Percentiles rank a stretch among this genome's conserved stretches.
These are phyloP conservation scores for Tetramorium parvispinum DNA, from an alignment of 1,140 invertebrate species.

Conservation along the genomic window DNA sequence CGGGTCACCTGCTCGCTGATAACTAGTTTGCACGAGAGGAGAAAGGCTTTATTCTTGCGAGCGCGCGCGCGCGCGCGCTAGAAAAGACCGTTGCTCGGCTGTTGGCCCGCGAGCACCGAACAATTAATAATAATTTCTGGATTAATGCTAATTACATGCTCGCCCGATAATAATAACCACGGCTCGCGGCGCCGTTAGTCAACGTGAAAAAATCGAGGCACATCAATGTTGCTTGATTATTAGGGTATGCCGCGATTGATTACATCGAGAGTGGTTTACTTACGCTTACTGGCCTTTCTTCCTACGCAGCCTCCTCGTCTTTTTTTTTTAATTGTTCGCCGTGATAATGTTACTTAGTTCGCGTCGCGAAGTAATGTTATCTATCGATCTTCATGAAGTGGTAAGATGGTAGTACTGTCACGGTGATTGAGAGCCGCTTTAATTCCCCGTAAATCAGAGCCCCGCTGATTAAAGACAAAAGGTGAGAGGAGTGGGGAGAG, in stretches of 20 bases:
- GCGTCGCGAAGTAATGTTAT: slow-evolving; percentile 36
- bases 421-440: slow-evolving; percentile 58
- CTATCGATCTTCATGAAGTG: slow-evolving; percentile 53
- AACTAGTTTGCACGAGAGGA: slow-evolving; percentile 66
- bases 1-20: slow-evolving; percentile 62
- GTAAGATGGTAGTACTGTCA: slow-evolving; percentile 58
- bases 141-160: slow-evolving; percentile 58
- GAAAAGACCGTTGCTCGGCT: slow-evolving; percentile 2
- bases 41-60: slow-evolving; percentile 56
- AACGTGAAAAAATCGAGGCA: slow-evolving; percentile 32
- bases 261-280: slow-evolving; percentile 31
- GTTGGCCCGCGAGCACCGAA: slow-evolving; percentile 10
- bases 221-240: slow-evolving; percentile 50
- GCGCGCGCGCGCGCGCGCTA: not conserved
- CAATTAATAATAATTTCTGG: slow-evolving; percentile 52
- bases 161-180: slow-evolving; percentile 44
- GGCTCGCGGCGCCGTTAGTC: slow-evolving; percentile 25
- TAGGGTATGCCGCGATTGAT: slow-evolving; percentile 48
- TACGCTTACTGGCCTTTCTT: not conserved
- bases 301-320: not conserved
- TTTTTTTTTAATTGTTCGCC: slow-evolving; percentile 51
- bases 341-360: slow-evolving; percentile 56
- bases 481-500: slow-evolving; percentile 3
- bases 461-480: slow-evolving; percentile 64
- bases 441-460: slow-evolving; percentile 62